Evolutionary conservation across 2,888 invertebrate genomes (phyloP).

Genomic region (Cryptocheilus praepositus): DNA sequence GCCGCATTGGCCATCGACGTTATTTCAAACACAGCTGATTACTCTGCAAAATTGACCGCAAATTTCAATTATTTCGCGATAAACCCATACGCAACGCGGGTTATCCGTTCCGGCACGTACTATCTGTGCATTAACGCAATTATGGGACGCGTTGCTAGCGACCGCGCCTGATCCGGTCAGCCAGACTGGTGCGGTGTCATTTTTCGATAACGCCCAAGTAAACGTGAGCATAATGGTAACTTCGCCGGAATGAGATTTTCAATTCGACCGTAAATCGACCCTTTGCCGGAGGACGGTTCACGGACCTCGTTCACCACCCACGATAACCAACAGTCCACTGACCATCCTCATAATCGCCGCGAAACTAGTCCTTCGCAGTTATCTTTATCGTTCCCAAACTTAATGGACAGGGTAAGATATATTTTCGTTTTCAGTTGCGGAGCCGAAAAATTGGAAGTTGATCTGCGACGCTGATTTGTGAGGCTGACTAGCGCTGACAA

Average conservation of each 20-base stretch:
- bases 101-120: conserved; percentile 54
- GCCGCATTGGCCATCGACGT: conserved; percentile 62
- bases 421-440: too few relatives aligned
- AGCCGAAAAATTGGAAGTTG: too few relatives aligned
- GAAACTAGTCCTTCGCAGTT: too few relatives aligned
- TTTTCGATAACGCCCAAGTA: conserved; percentile 55
- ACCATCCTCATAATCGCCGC: background rate
- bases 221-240: conserved; percentile 52
- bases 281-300: background rate
- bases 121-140: conserved; percentile 55
- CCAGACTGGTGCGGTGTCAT: conserved; percentile 39
- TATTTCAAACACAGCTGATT: conserved; percentile 70
- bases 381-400: too few relatives aligned
- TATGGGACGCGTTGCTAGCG: conserved; percentile 27
- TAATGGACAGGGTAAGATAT: too few relatives aligned
- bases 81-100: conserved; percentile 50
- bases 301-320: too few relatives aligned
- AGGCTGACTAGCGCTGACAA: too few relatives aligned
- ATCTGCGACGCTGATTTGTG: too few relatives aligned
- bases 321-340: too few relatives aligned
- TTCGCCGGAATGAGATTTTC: conserved; percentile 57
- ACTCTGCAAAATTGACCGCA: conserved; percentile 69
- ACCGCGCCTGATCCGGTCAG: conserved; percentile 11
- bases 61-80: conserved; percentile 71
- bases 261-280: conserved; percentile 58